Conservation (phyloP, 2,797 vertebrate genomes). For the Gallinago solitaria region DNA sequence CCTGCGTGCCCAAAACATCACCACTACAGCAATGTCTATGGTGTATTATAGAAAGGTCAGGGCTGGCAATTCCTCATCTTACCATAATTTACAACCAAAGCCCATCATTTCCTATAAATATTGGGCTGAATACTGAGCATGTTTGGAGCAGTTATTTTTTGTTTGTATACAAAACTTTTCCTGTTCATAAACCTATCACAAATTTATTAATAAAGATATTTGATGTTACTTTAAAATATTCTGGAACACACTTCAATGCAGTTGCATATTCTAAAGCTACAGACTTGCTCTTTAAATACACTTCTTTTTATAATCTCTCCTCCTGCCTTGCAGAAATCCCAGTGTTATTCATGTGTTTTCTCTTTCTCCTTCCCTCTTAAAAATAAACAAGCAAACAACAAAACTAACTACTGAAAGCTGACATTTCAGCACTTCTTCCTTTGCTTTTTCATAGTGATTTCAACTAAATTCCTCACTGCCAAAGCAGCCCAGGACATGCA, state of each 20-base stretch:
- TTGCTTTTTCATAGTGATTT: not conserved
- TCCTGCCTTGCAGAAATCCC: conserved; percentile 5
- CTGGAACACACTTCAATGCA: conserved; percentile 58
- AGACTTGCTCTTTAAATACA: not conserved
- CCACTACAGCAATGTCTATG: not conserved
- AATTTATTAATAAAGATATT: conserved; percentile 67
- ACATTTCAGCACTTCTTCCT: not conserved
- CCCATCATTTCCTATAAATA: not conserved
- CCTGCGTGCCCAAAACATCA: not conserved
- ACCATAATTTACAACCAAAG: conserved; percentile 11
- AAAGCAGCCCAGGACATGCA: not conserved
- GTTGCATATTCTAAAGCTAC: conserved; percentile 66
- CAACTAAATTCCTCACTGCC: not conserved
- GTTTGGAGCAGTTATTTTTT: conserved; percentile 6
- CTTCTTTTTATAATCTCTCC: not conserved
- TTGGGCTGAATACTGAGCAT: conserved; percentile 3
- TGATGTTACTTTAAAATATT: conserved; percentile 74
- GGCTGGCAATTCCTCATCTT: not conserved
- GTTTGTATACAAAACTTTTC: conserved; percentile 30
- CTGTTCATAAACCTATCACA: conserved; percentile 46
- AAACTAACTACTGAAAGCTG: not conserved
- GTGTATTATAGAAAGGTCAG: conserved; percentile 19
- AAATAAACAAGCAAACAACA: conserved; percentile 8
- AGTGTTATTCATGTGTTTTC: not conserved
- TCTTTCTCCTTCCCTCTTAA: not conserved